Percentiles rank a stretch among this genome's conserved stretches.
phyloP scores from a whole-genome alignment of 2,113 vertebrate genomes.

The Pionites leucogaster region DNA sequence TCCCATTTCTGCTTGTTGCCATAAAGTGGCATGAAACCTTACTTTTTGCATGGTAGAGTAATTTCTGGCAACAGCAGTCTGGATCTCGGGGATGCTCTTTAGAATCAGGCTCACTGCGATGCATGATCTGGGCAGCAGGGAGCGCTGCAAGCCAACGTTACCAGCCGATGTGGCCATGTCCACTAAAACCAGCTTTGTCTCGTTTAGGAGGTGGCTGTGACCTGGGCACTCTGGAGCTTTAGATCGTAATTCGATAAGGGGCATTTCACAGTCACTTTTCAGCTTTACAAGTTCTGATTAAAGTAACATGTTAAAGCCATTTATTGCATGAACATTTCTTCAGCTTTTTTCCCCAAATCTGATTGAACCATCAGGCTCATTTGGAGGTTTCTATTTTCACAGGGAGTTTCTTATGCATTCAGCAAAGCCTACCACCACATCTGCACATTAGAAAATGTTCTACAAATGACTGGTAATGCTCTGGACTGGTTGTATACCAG shows the following conservation, averaged over 20 bases:
- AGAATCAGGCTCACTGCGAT: not conserved
- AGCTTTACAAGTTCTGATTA: not conserved
- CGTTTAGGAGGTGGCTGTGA: not conserved
- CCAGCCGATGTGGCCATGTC: accelerated
- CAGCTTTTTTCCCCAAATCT: not conserved
- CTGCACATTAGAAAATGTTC: constrained; percentile 55
- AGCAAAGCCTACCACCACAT: constrained; percentile 77
- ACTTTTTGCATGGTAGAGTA: not conserved
- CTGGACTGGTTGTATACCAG: constrained; percentile 67
- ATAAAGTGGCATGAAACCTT: not conserved
- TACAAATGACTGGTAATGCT: constrained; percentile 67
- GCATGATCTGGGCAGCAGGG: constrained; percentile 25
- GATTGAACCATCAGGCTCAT: not conserved
- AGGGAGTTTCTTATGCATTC: constrained; percentile 76
- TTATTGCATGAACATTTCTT: not conserved
- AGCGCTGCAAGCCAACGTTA: constrained; percentile 25
- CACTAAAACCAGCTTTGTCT: not conserved
- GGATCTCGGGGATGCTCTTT: not conserved
- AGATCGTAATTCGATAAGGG: not conserved
- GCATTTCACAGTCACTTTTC: not conserved
- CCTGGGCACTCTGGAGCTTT: not conserved
- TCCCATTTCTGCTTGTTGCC: not conserved
- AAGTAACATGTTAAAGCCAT: not conserved
- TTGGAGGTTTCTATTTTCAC: constrained; percentile 15
- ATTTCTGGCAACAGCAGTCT: not conserved